phyloP scores from a whole-genome alignment of 2,113 vertebrate species.

The Origma solitaria region DNA sequence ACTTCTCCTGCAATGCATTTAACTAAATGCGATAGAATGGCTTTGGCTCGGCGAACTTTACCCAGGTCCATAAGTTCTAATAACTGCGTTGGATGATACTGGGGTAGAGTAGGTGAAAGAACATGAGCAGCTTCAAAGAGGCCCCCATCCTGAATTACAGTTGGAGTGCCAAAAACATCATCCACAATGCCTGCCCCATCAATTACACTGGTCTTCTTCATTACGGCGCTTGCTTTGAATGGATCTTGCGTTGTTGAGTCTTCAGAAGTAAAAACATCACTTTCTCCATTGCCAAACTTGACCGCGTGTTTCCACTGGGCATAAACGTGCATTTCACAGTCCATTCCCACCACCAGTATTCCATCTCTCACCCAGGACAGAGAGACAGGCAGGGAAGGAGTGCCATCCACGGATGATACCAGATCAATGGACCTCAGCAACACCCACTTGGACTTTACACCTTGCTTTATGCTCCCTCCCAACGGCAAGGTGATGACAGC shows the following conservation, averaged over 20 bases:
- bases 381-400: slow-evolving; percentile 92
- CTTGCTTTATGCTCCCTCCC: slow-evolving; percentile 98
- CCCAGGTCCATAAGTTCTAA: slow-evolving; percentile 97
- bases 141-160: slow-evolving; percentile 92
- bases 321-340: slow-evolving; percentile 99
- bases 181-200: slow-evolving; percentile 82
- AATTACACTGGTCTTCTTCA: slow-evolving; percentile 82
- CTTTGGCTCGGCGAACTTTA: slow-evolving; percentile 92
- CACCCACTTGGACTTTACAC: slow-evolving; percentile 93
- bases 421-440: slow-evolving; percentile 89
- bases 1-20: slow-evolving; percentile 98
- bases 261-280: slow-evolving; percentile 73
- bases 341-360: slow-evolving; percentile 97
- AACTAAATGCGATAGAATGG: slow-evolving; percentile 95
- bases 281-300: slow-evolving; percentile 80
- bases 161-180: slow-evolving; percentile 87
- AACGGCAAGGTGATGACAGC: slow-evolving; percentile 95
- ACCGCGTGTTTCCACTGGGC: slow-evolving; percentile 94
- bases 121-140: slow-evolving; percentile 96
- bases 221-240: slow-evolving; percentile 73
- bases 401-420: slow-evolving; percentile 93
- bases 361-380: slow-evolving; percentile 97
- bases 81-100: slow-evolving; percentile 96
- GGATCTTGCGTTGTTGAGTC: slow-evolving; percentile 44
- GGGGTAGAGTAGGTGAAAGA: slow-evolving; percentile 93